Conservation (phyloP, 2,113 vertebrate species). For the Mugil cephalus region DNA sequence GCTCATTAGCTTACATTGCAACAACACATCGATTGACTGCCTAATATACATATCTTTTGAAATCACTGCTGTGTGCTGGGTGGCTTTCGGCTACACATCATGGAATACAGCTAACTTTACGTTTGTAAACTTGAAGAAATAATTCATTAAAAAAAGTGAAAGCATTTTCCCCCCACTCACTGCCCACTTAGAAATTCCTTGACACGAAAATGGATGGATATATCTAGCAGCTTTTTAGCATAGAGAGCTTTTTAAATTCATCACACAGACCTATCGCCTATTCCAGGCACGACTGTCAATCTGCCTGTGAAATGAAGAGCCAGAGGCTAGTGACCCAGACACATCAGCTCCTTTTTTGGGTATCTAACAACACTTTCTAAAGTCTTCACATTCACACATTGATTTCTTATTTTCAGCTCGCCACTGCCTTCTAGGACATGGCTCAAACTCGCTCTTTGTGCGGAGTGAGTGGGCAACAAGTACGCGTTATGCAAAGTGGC, state of each 20-base stretch:
- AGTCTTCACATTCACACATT: slow-evolving; percentile 58
- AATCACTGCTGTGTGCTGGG: not conserved
- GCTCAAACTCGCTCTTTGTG: slow-evolving; percentile 29
- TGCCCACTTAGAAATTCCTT: slow-evolving; percentile 16
- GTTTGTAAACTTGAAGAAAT: not conserved
- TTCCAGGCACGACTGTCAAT: slow-evolving; percentile 67
- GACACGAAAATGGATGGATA: slow-evolving; percentile 25
- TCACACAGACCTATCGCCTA: slow-evolving; percentile 33
- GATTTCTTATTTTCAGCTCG: slow-evolving; percentile 58
- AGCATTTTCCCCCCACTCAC: slow-evolving; percentile 6
- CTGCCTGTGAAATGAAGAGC: slow-evolving; percentile 72
- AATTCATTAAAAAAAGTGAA: slow-evolving; percentile 12
- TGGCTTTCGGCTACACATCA: slow-evolving; percentile 6
- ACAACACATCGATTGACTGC: not conserved
- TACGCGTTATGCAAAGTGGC: slow-evolving; percentile 28
- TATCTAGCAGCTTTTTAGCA: slow-evolving; percentile 39
- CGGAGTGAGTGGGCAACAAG: slow-evolving; percentile 46
- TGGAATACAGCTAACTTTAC: slow-evolving; percentile 1
- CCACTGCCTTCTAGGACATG: slow-evolving; percentile 38
- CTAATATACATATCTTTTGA: not conserved
- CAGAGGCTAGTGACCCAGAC: slow-evolving; percentile 68
- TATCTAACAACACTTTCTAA: slow-evolving; percentile 65
- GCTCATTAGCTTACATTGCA: slow-evolving; percentile 12
- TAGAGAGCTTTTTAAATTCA: slow-evolving; percentile 60
- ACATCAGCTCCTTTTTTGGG: slow-evolving; percentile 64